Evolutionary conservation across 2,113 vertebrate species (phyloP).

Genomic region (Indri indri): DNA sequence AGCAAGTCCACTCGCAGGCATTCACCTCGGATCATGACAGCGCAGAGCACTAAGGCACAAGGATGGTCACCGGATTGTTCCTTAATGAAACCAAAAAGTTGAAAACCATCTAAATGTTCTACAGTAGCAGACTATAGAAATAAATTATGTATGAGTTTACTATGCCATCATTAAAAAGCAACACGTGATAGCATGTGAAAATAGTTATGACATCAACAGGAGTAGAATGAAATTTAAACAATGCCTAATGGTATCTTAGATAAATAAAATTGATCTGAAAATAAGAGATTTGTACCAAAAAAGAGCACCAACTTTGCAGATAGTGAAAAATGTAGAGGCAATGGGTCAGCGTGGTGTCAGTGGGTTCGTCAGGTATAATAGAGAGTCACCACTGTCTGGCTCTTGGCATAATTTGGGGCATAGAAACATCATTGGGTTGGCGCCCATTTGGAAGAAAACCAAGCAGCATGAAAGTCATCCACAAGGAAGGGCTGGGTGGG

Average conservation of each 20-base stretch:
- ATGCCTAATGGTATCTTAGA: neutral
- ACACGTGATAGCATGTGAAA: neutral
- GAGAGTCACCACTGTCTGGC: neutral
- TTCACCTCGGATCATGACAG: too few species aligned
- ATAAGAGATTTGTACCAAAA: neutral
- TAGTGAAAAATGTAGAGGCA: neutral
- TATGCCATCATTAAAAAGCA: neutral
- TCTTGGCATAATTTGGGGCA: neutral
- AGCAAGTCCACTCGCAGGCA: neutral
- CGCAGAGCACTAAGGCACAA: neutral
- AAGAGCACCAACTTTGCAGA: neutral
- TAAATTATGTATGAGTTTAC: neutral
- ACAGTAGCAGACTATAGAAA: neutral
- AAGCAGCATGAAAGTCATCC: neutral
- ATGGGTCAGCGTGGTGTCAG: neutral
- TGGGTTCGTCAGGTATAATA: neutral
- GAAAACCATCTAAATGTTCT: neutral
- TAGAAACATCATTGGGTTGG: neutral
- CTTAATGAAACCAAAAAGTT: neutral
- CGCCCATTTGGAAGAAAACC: neutral
- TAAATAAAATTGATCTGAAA: neutral
- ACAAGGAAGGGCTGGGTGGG: neutral
- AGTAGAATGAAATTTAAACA: neutral
- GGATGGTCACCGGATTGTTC: neutral
- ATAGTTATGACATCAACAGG: neutral